Base-by-base conservation (phyloP, 2,113 vertebrate species). In the Struthio camelus region DNA sequence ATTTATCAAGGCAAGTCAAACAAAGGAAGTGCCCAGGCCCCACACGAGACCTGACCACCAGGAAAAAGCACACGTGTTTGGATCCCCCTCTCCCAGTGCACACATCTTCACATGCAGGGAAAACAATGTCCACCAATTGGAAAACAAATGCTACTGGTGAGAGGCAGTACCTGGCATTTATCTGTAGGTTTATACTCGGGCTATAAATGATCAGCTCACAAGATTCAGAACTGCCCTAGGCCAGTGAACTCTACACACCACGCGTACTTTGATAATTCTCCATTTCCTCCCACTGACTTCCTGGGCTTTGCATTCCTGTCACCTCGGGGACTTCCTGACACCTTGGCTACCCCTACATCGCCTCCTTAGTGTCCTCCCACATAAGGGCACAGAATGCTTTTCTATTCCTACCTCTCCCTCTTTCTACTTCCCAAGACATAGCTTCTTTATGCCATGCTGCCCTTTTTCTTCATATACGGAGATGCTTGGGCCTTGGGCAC, bases 21-120 rank as follows among this genome's bases (percentile, higher is more conserved):
- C 40, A 66, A 51, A 71, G 11, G 34, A 71, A 28, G 7, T 80
- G 20, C 20, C 40, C 10, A 82, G 91, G 58, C 28, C 8, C 24
- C 34, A 22, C 0, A 0, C 18, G 22, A 76, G 30, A 75, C 6
- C n/a, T 66, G 61, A 88, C 46, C 19, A 70, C 16, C 66, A 85
- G 71, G 4, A 90, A 25, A 61, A 70, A 78, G 24, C 8, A 73
- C 22, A n/a, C 12, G 44, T 16, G 14, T 42, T 46, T 61, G 28
- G 36, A 79, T 92, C 12, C 13, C 4, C 6, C 18, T 72, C 10
- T 53, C 56, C 56, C 32, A 75, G 5, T 17, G 50, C 11, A 7
- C 38, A 25, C 18, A 73, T 3, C 32, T 85, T 28, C n/a, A 15
- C 11, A 66, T 6, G 18, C 38, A 48, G 40, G 27, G 11, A 44